Base-by-base conservation (phyloP, 2,797 vertebrate species). In the Darevskia mixta region DNA sequence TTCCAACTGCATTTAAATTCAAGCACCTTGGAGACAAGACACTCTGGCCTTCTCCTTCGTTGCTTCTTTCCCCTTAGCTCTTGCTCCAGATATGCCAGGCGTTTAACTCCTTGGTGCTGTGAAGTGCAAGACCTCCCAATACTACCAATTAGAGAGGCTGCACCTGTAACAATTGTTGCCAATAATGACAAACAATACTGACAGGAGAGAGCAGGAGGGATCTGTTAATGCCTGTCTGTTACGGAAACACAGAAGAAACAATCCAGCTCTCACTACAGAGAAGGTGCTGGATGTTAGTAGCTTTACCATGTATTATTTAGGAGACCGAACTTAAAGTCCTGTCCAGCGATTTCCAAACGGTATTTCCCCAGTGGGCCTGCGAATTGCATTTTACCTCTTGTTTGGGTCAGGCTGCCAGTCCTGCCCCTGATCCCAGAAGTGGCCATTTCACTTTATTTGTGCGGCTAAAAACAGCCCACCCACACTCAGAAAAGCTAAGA, bases 101-200 rank as follows among this genome's bases (percentile, higher is more conserved):
- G 0, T 83, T 91, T 69, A 0, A 2, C 66, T 82, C 69, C 64
- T 87, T 17, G 11, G 43, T 76, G 75, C 78, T 77, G 20, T 67
- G 29, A 77, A 86, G 35, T 71, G 66, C 10, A 71, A 91, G 82
- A 72, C 84, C 86, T 92, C 87, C 87, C 90, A 88, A 77, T 25
- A 82, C 0, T 0, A 72, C 86, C 88, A 91, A 83, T 91, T 86
- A 93, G 86, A 0, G 0, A 76, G 71, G 82, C 77, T 92, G 79
- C 35, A 72, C 88, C 84, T 55, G 45, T 76, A 90, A 69, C 69
- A 85, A 81, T 35, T 32, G 1, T 2, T 1, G 3, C 85, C 87
- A 88, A 85, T 91, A 86, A 85, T 86, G 86, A 88, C 18, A 85
- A 89, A 80, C 73, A 87, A 83, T 9, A 27, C 20, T 83, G 86